Percentiles rank a stretch among this genome's conserved stretches.
These are phyloP conservation scores for Halcyon senegalensis DNA, from an alignment of 2,113 vertebrate species.

Conservation along the genomic window DNA sequence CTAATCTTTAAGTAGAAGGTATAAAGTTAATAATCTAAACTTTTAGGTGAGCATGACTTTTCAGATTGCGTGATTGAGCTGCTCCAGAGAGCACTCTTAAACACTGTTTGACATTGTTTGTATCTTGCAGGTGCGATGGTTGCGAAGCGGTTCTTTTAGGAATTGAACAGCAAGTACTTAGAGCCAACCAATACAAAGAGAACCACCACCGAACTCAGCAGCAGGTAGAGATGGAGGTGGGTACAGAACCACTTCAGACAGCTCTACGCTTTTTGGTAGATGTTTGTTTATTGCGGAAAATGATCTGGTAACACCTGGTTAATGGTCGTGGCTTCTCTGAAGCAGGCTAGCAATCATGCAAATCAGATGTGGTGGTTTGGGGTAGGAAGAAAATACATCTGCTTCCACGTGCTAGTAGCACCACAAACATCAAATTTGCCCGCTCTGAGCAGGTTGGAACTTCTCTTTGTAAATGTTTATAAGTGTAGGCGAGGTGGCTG, in stretches of 20 bases:
- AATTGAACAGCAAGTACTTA: conserved; percentile 84
- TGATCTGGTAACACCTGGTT: background rate
- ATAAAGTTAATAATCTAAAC: background rate
- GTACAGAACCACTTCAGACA: background rate
- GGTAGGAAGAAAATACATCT: background rate
- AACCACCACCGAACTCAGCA: conserved; percentile 80
- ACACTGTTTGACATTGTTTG: background rate
- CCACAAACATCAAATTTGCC: background rate
- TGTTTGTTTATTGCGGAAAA: background rate
- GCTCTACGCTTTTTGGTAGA: background rate
- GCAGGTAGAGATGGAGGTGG: conserved; percentile 84
- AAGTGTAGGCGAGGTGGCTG: background rate
- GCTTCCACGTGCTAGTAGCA: background rate
- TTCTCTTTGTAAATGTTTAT: background rate
- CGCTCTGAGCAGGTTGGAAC: background rate
- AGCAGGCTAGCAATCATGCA: background rate
- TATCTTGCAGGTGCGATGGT: conserved; percentile 79
- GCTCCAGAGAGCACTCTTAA: background rate
- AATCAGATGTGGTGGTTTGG: background rate
- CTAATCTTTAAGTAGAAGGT: background rate
- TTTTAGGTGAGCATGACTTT: background rate
- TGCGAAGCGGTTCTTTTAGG: conserved; percentile 82
- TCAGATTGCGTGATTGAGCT: background rate
- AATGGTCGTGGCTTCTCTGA: background rate
- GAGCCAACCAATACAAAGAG: conserved; percentile 83